These are phyloP conservation scores for Anomalospiza imberbis DNA, from an alignment of 2,797 vertebrate species.

Conservation along the genomic window DNA sequence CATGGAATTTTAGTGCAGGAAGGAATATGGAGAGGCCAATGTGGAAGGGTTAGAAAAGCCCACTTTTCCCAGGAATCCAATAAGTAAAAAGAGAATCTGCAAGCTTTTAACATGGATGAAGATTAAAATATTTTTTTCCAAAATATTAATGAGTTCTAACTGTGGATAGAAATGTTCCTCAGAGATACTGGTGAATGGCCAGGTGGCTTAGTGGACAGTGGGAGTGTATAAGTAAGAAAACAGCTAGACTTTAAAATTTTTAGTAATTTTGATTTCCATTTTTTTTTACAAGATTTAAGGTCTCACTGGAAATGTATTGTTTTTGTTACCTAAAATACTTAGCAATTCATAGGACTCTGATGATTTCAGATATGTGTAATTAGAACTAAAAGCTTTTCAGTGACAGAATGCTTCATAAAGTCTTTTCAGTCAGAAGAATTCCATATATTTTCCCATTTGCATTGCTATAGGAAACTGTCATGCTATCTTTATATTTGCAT, in stretches of 20 bases:
- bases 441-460: background rate
- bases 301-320: background rate
- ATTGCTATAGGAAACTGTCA: background rate
- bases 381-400: background rate
- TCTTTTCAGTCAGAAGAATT: background rate
- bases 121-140: background rate
- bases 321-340: background rate
- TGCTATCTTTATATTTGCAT: background rate
- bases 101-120: background rate
- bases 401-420: background rate
- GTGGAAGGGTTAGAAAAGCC: background rate
- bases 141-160: background rate
- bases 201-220: background rate
- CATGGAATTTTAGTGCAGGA: background rate
- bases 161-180: background rate
- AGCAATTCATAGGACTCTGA: background rate
- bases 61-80: background rate
- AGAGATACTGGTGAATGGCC: background rate
- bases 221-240: background rate
- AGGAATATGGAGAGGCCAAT: background rate
- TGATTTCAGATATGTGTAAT: background rate
- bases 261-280: background rate
- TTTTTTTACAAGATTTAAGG: background rate
- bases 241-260: background rate
- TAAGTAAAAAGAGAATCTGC: background rate